Evolutionary conservation across 2,888 invertebrate genomes (phyloP).

Genomic region (Smittia aterrima): DNA sequence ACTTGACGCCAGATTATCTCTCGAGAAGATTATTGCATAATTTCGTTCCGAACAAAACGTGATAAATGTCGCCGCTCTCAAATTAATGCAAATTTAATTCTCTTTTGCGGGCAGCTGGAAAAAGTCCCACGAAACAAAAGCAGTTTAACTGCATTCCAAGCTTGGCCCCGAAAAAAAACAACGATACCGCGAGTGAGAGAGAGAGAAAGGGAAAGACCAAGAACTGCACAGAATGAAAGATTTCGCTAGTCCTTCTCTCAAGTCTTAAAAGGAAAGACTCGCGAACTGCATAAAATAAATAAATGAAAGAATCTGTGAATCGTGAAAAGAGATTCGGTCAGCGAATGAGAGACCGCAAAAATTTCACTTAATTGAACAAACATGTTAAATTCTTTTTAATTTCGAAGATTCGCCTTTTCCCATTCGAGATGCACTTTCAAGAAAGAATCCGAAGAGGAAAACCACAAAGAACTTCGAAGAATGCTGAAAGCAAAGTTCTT

Average conservation of each 20-base stretch:
- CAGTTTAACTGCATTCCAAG: conserved; percentile 34
- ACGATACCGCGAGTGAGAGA: background rate
- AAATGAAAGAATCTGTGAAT: conserved; percentile 12
- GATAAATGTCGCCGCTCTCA: background rate
- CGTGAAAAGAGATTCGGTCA: conserved; percentile 16
- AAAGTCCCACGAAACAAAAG: conserved; percentile 34
- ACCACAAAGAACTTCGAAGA: conserved; percentile 7
- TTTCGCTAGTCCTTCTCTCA: background rate
- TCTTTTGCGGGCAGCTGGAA: conserved; percentile 31
- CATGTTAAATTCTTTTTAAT: conserved; percentile 35
- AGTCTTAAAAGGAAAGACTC: conserved; percentile 10
- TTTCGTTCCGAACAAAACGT: background rate
- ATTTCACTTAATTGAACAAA: conserved; percentile 33
- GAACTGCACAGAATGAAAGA: background rate
- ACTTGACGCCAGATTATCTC: background rate
- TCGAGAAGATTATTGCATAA: background rate
- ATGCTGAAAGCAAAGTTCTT: background rate
- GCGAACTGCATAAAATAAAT: background rate
- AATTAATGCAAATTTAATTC: conserved; percentile 1
- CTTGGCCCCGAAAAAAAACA: conserved; percentile 5
- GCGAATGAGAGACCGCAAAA: conserved; percentile 9
- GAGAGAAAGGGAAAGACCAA: background rate
- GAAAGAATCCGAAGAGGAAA: background rate
- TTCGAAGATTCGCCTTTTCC: conserved; percentile 8
- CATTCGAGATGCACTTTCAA: background rate